A percentile compares a stretch with the other conserved stretches of the same genome.
phyloP scores from a whole-genome alignment of 2,888 invertebrate species.

The Rapana venosa region DNA sequence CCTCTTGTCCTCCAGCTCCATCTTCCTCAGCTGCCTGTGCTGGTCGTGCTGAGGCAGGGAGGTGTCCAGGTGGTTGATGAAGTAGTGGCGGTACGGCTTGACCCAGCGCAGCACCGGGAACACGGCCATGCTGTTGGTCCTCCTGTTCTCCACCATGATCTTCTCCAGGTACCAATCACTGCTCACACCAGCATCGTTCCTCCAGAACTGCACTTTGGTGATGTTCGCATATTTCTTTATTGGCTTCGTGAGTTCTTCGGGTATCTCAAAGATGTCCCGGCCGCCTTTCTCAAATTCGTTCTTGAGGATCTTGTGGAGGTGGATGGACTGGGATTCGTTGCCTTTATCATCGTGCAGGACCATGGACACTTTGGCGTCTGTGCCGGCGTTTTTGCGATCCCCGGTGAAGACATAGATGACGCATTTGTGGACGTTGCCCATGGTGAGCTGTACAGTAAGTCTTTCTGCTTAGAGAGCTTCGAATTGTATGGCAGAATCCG shows the following conservation, averaged over 20 bases:
- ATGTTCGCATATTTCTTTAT: conserved; percentile 55
- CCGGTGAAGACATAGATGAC: conserved; percentile 78
- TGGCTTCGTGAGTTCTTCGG: conserved; percentile 37
- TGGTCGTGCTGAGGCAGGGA: conserved; percentile 78
- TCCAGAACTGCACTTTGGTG: conserved; percentile 72
- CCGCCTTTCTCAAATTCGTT: conserved; percentile 73
- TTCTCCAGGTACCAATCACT: conserved; percentile 78
- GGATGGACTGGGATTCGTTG: conserved; percentile 69
- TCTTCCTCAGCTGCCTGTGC: conserved; percentile 72
- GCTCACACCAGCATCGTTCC: conserved; percentile 73
- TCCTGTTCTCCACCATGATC: conserved; percentile 68
- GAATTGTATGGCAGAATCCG: no score
- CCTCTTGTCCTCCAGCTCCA: conserved; percentile 77
- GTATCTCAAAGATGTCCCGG: conserved; percentile 62
- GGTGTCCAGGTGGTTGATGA: conserved; percentile 77
- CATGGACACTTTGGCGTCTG: conserved; percentile 78
- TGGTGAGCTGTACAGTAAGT: not conserved
- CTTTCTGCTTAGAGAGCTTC: no score
- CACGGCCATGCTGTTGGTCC: conserved; percentile 64
- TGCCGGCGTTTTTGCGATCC: conserved; percentile 78
- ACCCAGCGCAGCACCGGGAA: conserved; percentile 80
- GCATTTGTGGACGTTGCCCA: conserved; percentile 50
- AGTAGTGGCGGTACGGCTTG: conserved; percentile 72
- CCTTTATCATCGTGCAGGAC: conserved; percentile 77
- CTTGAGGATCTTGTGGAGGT: conserved; percentile 75